Evolutionary conservation across 2,797 vertebrate species (phyloP), one percentile per base, ranked within the genome.

Genomic region (Peromyscus nudipes): DNA sequence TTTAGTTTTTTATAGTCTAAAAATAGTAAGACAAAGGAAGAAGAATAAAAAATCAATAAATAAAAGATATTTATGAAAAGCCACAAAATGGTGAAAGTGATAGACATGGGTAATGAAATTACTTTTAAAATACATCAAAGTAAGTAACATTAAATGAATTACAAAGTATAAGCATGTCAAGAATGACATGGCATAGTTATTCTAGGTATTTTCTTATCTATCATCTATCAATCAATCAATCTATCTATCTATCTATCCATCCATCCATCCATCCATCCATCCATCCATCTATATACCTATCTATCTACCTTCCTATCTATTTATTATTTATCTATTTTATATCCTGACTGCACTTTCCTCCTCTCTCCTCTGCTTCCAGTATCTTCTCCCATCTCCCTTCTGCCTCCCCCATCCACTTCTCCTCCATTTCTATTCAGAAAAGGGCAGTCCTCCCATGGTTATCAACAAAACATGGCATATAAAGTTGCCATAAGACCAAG

Each of bases 201-300:
- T 94, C 34, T 67, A 29, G 55, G 34, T 6, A 9, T 93, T 21
- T 85, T 65, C 16, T 40, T 25, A 62, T 55, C 52, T 55, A 55
- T 55, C 52, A 16, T 55, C 52, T 55, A 55, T 55, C 52, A 14
- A 55, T 16, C 14, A 4, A 55, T 55, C 52, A 0, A 55, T 55
- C 52, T 16, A 55, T 55, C 21, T 12, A 49, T 2, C 49, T 49
- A 49, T 49, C 49, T 14, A 4, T 52, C 52, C 2, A 4, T 52
- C 52, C 2, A 52, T 52, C 52, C 2, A 52, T 3, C 46, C 10
- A 49, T 49, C 46, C 46, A 49, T 49, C 46, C 13, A 52, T 52
- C 49, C 1, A 52, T 14, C 2, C 1, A 52, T 3, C 49, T 3
- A 14, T 52, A 2, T 13, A 3, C 1, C 49, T 12, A 52, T 52